Percentiles rank a stretch among this genome's conserved stretches.
These are phyloP conservation scores for Sceloporus undulatus DNA, from an alignment of 2,113 vertebrate species.

Conservation along the genomic window DNA sequence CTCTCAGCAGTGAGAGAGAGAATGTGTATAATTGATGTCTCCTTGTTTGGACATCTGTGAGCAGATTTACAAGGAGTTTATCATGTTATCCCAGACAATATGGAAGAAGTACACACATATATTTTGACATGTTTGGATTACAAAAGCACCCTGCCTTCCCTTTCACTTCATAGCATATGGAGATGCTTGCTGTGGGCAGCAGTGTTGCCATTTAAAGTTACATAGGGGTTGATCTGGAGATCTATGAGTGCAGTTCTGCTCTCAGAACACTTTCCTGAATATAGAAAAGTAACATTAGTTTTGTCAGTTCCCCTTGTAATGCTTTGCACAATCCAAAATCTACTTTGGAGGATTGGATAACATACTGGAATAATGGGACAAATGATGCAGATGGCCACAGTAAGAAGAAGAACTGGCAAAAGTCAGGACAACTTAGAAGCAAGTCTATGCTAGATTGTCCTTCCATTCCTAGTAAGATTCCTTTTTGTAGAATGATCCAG, in stretches of 20 bases:
- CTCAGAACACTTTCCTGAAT: not conserved
- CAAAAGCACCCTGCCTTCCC: not conserved
- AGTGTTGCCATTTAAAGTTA: not conserved
- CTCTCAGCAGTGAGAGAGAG: not conserved
- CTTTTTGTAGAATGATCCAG: not conserved
- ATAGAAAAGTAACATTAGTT: not conserved
- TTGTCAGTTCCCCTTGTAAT: not conserved
- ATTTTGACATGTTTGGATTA: not conserved
- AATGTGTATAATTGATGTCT: not conserved
- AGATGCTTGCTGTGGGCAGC: too few relatives aligned
- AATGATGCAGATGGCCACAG: not conserved
- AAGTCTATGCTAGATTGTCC: not conserved
- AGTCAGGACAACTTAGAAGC: not conserved
- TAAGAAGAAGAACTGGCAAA: not conserved
- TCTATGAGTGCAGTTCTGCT: not conserved
- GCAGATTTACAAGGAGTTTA: not conserved
- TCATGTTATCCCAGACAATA: not conserved
- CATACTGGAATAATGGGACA: not conserved
- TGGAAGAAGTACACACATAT: not conserved
- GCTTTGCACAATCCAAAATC: not conserved
- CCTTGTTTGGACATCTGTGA: not conserved
- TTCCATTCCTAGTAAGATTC: not conserved
- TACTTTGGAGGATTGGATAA: not conserved
- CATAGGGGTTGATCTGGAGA: not conserved
- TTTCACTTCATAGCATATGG: not conserved